Evolutionary conservation across 1,140 invertebrate genomes (phyloP), one percentile per base, ranked within the genome.

Genomic region (Microplitis mediator): DNA sequence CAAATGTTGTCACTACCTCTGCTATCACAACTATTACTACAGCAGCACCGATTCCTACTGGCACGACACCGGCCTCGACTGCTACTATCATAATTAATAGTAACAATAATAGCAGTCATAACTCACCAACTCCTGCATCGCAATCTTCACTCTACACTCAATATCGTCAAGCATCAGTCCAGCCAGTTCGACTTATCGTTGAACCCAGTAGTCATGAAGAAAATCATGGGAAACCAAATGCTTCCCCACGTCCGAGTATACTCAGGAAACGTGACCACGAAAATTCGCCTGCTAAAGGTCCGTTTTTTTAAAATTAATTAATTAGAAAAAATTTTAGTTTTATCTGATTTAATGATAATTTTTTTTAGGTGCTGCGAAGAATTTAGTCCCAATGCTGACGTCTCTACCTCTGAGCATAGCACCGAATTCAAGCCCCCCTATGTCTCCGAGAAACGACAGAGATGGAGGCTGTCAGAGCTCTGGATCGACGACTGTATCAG

Each of bases 401-500:
- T 82, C 88, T 14, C 82, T 91, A 77, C 86, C 89, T 16, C 51
- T 23, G 3, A 23, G 6, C 45, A 82, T 86, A 6, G 86, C 88
- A 2, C 85, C 88, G 9, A 84, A 85, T 16, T 84, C 85, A 5
- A 86, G 85, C 74, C 84, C 88, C 14, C 88, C 88, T 45, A 45
- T 45, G 0, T 89, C 88, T 8, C 86, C 88, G 4, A 86, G 84
- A 61, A 86, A 84, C 36, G 89, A 87, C 68, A 78, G 80, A 5
- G 86, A 87, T 67, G 85, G 85, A 56, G 84, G 84, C 58, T 84
- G 88, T 69, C 86, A 89, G 66, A 89, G 88, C 84, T 86, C 89
- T 60, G 93, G 93, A n/a, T 93, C 92, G 0, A 93, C 93, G 0
- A 94, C 93, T 0, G 91, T 94, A 1, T 94, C 92, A 1, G 93